Percentiles rank a stretch among this genome's conserved stretches.
Conservation (phyloP, 2,888 invertebrate genomes). For the Drosophila histrio region DNA sequence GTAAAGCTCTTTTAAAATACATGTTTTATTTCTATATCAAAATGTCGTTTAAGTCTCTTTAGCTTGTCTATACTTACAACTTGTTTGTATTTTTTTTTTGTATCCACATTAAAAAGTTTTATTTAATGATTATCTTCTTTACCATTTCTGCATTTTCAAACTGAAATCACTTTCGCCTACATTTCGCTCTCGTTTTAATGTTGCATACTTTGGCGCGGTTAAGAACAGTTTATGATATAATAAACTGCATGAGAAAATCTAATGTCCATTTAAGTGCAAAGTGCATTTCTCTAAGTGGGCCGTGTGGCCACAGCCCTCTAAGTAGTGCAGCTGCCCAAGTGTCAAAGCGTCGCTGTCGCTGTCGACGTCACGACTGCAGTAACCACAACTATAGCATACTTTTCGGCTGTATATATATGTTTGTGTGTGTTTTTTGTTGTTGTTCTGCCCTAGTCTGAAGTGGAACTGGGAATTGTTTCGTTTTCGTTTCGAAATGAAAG, state of each 20-base stretch:
- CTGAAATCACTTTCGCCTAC: background rate
- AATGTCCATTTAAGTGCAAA: conserved; percentile 56
- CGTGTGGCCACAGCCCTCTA: conserved; percentile 40
- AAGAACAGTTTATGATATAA: conserved; percentile 4
- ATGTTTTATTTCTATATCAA: too few species aligned
- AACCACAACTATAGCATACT: conserved; percentile 61
- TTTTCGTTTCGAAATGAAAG: conserved; percentile 75
- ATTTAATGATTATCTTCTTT: too few species aligned
- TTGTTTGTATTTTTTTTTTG: background rate
- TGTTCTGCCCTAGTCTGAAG: conserved; percentile 42
- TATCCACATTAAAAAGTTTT: background rate
- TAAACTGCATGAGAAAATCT: conserved; percentile 33
- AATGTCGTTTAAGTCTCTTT: background rate
- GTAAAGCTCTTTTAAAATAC: too few species aligned
- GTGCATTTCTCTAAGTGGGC: conserved; percentile 62
- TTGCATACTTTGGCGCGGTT: background rate
- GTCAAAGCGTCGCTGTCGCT: conserved; percentile 61
- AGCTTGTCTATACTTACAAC: background rate
- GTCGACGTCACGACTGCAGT: conserved; percentile 17
- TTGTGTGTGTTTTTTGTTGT: conserved; percentile 10
- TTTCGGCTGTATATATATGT: conserved; percentile 29
- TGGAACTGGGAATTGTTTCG: conserved; percentile 71
- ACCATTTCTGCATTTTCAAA: background rate
- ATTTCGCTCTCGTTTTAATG: background rate
- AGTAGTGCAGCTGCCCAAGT: conserved; percentile 72